Evolutionary conservation across 1,140 invertebrate genomes (phyloP).

Genomic region (Drosophila willistoni): DNA sequence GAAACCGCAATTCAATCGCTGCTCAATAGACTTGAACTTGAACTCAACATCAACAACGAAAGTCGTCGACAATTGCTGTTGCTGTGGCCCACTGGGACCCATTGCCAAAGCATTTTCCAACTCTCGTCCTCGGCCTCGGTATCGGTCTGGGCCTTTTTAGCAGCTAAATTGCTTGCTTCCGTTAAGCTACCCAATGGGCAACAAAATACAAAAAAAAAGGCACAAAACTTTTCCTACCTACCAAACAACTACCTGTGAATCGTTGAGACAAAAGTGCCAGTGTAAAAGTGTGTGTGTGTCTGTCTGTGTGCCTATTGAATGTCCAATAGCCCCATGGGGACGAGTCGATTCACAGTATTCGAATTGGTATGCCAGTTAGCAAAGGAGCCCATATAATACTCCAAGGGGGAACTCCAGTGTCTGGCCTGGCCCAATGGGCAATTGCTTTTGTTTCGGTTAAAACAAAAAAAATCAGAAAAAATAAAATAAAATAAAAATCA

Average conservation of each 20-base stretch:
- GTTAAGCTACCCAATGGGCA: conserved; percentile 71
- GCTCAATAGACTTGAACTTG: conserved; percentile 38
- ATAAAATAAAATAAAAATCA: conserved; percentile 19
- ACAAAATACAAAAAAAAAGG: conserved; percentile 18
- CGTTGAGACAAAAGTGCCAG: conserved; percentile 57
- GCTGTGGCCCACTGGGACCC: neutral
- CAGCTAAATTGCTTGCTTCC: conserved; percentile 78
- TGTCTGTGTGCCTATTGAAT: conserved; percentile 54
- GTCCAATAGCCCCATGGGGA: conserved; percentile 60
- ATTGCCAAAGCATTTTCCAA: too few species aligned
- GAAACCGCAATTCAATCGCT: conserved; percentile 40
- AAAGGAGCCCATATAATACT: neutral
- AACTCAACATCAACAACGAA: neutral
- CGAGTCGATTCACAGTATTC: conserved; percentile 12
- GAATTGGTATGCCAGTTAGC: conserved; percentile 15
- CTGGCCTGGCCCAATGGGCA: conserved; percentile 57
- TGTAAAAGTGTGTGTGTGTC: conserved; percentile 47
- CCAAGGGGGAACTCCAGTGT: conserved; percentile 17
- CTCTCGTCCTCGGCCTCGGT: conserved; percentile 9
- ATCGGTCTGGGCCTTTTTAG: conserved; percentile 66
- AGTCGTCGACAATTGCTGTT: neutral
- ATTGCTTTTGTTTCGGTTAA: conserved; percentile 70
- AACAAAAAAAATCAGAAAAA: conserved; percentile 47
- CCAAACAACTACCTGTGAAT: conserved; percentile 40
- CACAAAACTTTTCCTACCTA: conserved; percentile 46